Evolutionary conservation across 2,113 vertebrate genomes (phyloP).

Genomic region (Pterophyllum scalare): DNA sequence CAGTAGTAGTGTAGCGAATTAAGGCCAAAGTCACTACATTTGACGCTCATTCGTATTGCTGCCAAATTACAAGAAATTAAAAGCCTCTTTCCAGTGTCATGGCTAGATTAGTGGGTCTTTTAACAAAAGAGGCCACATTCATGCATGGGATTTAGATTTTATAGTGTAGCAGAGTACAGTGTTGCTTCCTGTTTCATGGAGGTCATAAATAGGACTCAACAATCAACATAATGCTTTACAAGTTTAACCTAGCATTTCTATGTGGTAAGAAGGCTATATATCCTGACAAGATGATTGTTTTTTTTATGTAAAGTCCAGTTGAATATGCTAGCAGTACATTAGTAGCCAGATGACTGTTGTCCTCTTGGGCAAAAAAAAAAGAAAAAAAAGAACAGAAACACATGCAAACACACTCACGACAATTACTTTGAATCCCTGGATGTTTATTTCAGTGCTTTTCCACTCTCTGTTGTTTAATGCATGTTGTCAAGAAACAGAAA

Average conservation of each 20-base stretch:
- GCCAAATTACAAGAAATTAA: not conserved
- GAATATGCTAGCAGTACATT: not conserved
- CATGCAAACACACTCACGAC: not conserved
- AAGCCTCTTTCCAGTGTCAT: not conserved
- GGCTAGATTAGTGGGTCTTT: not conserved
- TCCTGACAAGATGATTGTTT: fast-evolving
- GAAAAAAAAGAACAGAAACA: conserved; percentile 2
- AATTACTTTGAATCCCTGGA: conserved; percentile 33
- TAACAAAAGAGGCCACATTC: not conserved
- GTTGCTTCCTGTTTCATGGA: conserved; percentile 8
- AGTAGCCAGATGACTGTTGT: conserved; percentile 6
- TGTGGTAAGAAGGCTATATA: not conserved
- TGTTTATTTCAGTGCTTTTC: conserved; percentile 53
- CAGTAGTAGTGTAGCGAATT: not conserved
- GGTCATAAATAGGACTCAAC: conserved; percentile 28
- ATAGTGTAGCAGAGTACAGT: conserved; percentile 16
- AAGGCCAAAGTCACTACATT: not conserved
- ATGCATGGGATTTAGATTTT: conserved; percentile 18
- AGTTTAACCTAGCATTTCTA: not conserved
- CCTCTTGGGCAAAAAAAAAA: not conserved
- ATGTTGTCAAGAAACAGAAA: conserved; percentile 63
- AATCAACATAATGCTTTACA: not conserved
- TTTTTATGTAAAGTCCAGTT: not conserved
- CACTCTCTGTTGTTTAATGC: conserved; percentile 46
- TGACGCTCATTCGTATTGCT: not conserved